A percentile compares a stretch with the other conserved stretches of the same genome.
phyloP scores from a whole-genome alignment of 2,797 vertebrate genomes.

The Tokudaia muenninki region DNA sequence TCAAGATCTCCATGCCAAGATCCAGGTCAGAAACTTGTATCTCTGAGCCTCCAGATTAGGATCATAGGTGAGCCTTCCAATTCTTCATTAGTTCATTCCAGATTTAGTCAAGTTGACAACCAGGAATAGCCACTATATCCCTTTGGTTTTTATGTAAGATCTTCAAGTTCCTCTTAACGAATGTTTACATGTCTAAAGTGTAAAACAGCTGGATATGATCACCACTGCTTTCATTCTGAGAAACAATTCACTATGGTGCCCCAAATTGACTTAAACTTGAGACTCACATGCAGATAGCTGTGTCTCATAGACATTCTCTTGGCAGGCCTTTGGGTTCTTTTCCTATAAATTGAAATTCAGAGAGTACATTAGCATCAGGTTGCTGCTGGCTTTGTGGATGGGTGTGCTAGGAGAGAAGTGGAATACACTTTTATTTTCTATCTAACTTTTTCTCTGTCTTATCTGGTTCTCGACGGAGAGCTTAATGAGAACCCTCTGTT shows the following conservation, averaged over 20 bases:
- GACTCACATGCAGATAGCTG: background rate
- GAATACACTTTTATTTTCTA: background rate
- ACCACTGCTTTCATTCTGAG: slow-evolving; percentile 44
- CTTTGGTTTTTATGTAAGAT: slow-evolving; percentile 37
- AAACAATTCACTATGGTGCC: background rate
- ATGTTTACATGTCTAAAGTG: background rate
- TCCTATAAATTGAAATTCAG: background rate
- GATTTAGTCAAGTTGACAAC: too few relatives aligned
- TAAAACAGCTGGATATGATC: background rate
- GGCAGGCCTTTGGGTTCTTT: background rate
- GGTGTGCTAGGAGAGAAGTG: background rate
- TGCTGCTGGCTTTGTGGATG: background rate
- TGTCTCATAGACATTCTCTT: background rate
- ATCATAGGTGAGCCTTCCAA: too few relatives aligned
- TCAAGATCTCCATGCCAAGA: too few relatives aligned
- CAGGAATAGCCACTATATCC: too few relatives aligned
- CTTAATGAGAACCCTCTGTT: background rate
- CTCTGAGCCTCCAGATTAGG: too few relatives aligned
- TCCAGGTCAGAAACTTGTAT: too few relatives aligned
- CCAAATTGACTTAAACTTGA: slow-evolving; percentile 23
- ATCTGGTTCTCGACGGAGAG: background rate
- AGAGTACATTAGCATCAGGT: background rate
- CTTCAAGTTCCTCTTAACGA: background rate
- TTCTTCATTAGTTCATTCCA: too few relatives aligned
- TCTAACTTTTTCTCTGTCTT: background rate